Evolutionary conservation across 2,113 vertebrate species (phyloP), one percentile per base, ranked within the genome.

Genomic region (Spizaetus ornatus): DNA sequence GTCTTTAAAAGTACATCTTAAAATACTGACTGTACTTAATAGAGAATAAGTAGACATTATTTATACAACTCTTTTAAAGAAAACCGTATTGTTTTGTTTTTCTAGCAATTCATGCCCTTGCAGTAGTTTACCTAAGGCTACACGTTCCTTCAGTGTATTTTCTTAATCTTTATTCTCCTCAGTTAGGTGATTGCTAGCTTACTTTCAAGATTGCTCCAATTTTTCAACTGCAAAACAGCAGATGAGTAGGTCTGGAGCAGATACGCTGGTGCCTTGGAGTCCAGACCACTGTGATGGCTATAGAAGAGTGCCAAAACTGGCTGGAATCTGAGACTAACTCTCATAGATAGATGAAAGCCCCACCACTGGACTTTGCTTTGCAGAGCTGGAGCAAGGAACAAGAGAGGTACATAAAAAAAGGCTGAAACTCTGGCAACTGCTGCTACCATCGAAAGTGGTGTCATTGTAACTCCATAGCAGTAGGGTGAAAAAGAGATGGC

Each of bases 371-470:
- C n/a, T 58, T 71, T 8, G 2, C 9, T 78, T 48, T 29, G 25
- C 31, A 47, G 58, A 52, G 31, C 16, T 47, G 32, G 36, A 69
- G 13, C 10, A 53, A 61, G 34, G 72, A 6, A 63, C 3, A 42
- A 53, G 18, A 66, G 45, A 58, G 27, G 7, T 59, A 11, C 27
- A 17, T 34, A 55, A 38, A 13, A 27, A 77, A 48, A 12, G 4
- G 9, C 13, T 53, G 27, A 67, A 95, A 23, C 6, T 10, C 32
- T 47, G 29, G 3, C 19, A 63, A 10, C 8, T 16, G 16, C 31
- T 56, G 40, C 25, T 71, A 12, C 25, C 18, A 0, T 48, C 0
- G 1, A 58, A 26, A 16, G 5, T 47, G 11, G 2, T 48, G 17
- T 31, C 36, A 11, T 25, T 70, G 26, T 14, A 53, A 62, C 16